Percentiles rank a stretch among this genome's conserved stretches.
Conservation (phyloP, 2,113 vertebrate genomes). For the Cinclus cinclus region DNA sequence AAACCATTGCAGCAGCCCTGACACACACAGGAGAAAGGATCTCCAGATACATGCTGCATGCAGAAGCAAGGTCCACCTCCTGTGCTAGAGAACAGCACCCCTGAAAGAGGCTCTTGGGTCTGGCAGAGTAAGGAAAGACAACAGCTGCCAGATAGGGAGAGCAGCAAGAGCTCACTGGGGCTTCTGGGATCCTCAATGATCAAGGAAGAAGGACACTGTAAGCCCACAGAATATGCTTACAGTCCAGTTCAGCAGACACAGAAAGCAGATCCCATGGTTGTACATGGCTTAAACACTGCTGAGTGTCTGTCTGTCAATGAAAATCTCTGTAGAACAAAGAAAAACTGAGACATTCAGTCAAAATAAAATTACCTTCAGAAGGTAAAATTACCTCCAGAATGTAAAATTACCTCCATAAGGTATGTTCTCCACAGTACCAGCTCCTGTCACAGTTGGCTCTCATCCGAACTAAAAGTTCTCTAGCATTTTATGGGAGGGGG, state of each 20-base stretch:
- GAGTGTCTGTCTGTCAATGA: background rate
- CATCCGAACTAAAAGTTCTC: background rate
- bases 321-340: background rate
- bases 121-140: background rate
- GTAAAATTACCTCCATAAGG: background rate
- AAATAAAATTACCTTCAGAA: background rate
- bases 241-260: background rate
- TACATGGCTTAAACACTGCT: background rate
- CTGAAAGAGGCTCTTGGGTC: background rate
- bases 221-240: background rate
- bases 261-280: background rate
- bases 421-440: background rate
- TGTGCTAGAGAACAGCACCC: background rate
- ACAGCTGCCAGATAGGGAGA: background rate
- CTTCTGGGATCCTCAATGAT: background rate
- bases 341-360: background rate
- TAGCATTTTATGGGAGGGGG: background rate
- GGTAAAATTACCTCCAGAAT: too few species aligned
- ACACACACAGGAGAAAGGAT: background rate
- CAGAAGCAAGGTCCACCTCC: background rate
- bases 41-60: background rate
- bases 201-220: background rate
- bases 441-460: background rate
- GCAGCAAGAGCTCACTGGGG: background rate
- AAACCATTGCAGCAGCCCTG: background rate